Conservation (phyloP, 2,113 vertebrate genomes). For the Sterrhoptilus dennistouni region DNA sequence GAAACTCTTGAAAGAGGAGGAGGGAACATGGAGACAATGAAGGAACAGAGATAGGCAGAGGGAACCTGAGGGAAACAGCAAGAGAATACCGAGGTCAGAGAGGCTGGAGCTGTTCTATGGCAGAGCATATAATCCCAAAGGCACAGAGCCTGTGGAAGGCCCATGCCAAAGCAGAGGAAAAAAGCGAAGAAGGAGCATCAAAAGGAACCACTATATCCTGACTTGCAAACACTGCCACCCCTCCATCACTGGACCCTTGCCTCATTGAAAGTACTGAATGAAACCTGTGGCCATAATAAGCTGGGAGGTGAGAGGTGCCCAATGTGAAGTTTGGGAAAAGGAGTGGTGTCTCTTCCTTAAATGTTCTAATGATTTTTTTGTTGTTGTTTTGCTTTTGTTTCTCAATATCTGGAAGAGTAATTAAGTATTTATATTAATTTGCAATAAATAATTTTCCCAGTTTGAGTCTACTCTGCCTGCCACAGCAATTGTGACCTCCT, state of each 20-base stretch:
- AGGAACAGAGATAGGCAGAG: not conserved
- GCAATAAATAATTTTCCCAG: not conserved
- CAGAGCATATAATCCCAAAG: not conserved
- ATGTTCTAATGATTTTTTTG: not conserved
- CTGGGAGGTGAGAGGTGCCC: not conserved
- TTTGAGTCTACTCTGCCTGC: not conserved
- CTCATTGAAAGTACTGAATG: rapidly evolving
- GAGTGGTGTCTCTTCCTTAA: not conserved
- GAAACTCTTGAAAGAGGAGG: not conserved
- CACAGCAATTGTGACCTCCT: not conserved
- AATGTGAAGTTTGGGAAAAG: not conserved
- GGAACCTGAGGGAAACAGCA: not conserved
- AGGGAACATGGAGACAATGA: not conserved
- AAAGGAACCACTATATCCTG: not conserved
- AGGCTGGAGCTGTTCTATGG: not conserved
- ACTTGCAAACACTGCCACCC: not conserved
- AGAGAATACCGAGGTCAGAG: not conserved
- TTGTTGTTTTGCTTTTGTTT: not conserved
- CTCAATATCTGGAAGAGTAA: not conserved
- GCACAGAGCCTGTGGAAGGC: not conserved
- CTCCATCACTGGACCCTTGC: too few species aligned
- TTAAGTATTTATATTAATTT: not conserved
- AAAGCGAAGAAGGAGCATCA: not conserved
- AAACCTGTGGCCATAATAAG: rapidly evolving
- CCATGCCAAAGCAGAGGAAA: not conserved